Conservation (phyloP, 2,113 vertebrate species). For the Clupea harengus region DNA sequence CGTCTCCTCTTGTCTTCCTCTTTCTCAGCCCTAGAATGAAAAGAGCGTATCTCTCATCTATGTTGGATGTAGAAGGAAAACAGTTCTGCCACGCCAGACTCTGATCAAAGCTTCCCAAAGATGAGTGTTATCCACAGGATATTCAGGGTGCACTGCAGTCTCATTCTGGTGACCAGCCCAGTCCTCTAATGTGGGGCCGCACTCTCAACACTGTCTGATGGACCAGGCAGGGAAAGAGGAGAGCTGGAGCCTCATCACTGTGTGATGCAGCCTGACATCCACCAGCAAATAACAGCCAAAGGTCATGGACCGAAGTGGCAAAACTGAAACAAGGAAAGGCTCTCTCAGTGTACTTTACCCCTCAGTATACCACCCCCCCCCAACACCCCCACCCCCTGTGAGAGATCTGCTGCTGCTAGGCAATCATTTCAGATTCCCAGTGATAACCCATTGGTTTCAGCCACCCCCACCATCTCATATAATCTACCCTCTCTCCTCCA, state of each 20-base stretch:
- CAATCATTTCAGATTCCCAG: not conserved
- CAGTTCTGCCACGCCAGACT: not conserved
- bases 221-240: too few species aligned
- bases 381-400: too few species aligned
- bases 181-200: too few species aligned
- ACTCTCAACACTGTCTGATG: too few species aligned
- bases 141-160: too few species aligned
- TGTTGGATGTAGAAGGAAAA: not conserved
- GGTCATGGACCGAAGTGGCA: not conserved
- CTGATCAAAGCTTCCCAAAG: too few species aligned
- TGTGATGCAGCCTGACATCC: not conserved
- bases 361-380: too few species aligned
- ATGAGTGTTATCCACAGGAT: too few species aligned
- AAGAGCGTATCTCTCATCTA: not conserved
- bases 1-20: not conserved
- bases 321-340: not conserved
- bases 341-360: too few species aligned
- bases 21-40: not conserved
- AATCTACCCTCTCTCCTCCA: too few species aligned
- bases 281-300: not conserved
- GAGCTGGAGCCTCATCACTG: not conserved
- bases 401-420: too few species aligned
- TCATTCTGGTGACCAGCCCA: too few species aligned
- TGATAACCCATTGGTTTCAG: not conserved
- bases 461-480: not conserved